phyloP scores from a whole-genome alignment of 1,140 invertebrate genomes.

The Drosophila willistoni region DNA sequence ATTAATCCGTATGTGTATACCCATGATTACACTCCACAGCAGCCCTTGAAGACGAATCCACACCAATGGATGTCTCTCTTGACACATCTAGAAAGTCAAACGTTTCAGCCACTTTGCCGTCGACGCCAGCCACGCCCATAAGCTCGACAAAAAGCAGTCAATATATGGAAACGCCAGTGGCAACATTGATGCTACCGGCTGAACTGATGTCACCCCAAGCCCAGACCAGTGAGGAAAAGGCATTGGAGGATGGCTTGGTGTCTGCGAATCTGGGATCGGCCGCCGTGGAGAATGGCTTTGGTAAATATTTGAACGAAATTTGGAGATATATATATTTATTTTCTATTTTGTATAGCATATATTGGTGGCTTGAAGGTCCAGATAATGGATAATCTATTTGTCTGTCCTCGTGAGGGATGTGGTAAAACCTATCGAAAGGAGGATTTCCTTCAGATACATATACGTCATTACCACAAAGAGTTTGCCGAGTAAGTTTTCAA shows the following conservation, averaged over 20 bases:
- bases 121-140: conserved; percentile 35
- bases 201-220: conserved; percentile 72
- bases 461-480: conserved; percentile 95
- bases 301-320: conserved; percentile 18
- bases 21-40: conserved; percentile 77
- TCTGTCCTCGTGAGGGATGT: conserved; percentile 92
- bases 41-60: conserved; percentile 52
- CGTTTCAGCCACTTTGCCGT: conserved; percentile 27
- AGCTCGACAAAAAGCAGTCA: conserved; percentile 40
- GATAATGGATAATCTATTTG: conserved; percentile 88
- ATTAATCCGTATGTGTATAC: conserved; percentile 84
- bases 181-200: conserved; percentile 66
- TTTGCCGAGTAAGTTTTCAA: conserved; percentile 85
- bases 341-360: conserved; percentile 83
- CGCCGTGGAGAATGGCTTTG: conserved; percentile 53
- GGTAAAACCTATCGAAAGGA: conserved; percentile 95
- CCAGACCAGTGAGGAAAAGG: conserved; percentile 23
- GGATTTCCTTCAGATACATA: conserved; percentile 93
- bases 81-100: conserved; percentile 47
- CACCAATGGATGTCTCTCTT: conserved; percentile 48
- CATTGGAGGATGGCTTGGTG: conserved; percentile 17
- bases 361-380: conserved; percentile 88
- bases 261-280: conserved; percentile 1
- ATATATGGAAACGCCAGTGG: conserved; percentile 76
- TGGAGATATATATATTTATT: conserved; percentile 16